phyloP scores from a whole-genome alignment of 2,797 vertebrate genomes.

The Morus bassanus region DNA sequence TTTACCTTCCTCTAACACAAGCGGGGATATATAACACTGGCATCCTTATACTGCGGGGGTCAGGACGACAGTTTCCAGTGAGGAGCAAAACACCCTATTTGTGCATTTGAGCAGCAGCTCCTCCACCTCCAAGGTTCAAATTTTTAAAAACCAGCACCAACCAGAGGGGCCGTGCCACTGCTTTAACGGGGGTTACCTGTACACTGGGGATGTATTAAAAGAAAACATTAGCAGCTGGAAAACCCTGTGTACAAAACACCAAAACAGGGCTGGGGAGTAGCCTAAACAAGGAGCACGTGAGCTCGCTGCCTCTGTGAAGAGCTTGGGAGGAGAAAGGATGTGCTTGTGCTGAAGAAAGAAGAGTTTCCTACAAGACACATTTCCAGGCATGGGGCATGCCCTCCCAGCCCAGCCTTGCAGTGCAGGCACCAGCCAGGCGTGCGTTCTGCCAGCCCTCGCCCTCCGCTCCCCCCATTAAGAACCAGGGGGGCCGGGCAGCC shows the following conservation, averaged over 20 bases:
- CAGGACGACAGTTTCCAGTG: not conserved
- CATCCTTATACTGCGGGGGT: not conserved
- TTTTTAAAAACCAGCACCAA: not conserved
- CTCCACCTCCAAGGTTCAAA: not conserved
- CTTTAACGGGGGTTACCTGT: not conserved
- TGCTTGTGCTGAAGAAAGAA: not conserved
- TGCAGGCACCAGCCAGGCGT: too few species aligned
- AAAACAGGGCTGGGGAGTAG: not conserved
- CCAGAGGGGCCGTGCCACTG: not conserved
- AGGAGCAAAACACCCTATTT: fast-evolving
- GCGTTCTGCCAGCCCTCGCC: not conserved
- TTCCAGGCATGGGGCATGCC: too few species aligned
- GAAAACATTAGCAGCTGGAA: not conserved
- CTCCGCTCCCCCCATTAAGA: fast-evolving
- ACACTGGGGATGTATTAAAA: not conserved
- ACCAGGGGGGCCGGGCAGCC: fast-evolving
- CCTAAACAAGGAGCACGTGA: fast-evolving
- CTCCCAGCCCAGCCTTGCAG: too few species aligned
- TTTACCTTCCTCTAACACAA: not conserved
- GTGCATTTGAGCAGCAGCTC: not conserved
- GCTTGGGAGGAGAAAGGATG: not conserved
- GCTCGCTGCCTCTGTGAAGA: not conserved
- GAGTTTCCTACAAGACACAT: not conserved
- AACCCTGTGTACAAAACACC: not conserved
- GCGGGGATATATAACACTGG: not conserved